Evolutionary conservation across 2,888 invertebrate genomes (phyloP), one percentile per base, ranked within the genome.

Genomic region (Ophion ventricosus): DNA sequence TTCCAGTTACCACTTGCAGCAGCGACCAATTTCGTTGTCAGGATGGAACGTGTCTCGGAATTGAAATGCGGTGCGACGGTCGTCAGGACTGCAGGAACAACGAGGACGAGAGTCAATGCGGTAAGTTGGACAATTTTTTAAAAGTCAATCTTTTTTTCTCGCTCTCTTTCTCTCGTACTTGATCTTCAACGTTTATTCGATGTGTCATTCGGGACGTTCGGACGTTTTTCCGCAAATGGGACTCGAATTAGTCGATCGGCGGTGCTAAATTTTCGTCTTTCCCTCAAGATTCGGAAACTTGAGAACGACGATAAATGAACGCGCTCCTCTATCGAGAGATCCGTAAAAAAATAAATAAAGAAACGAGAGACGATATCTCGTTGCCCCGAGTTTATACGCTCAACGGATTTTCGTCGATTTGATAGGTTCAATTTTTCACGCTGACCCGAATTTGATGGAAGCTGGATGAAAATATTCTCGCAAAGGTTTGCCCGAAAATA

Each of bases 71-170:
- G 75, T 95, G 95, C 90, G 93, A 95, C 89, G 93, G 94, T 25
- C 87, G 91, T 61, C 83, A 88, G 40, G 95, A 95, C 87, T 95
- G 95, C 91, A 92, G 92, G 69, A 93, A 95, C 89, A 94, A 94
- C 54, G 95, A 95, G 88, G 95, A 96, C 89, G 95, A 96, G 90
- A 92, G 89, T 78, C 93, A 93, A 87, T 95, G 95, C 88, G 92
- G 93, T 93, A 90, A 92, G 92, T 92, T 66, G 73, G 64, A 49
- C 72, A 63, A 63, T 73, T 78, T 54, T 10, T 7, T n/a, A 23
- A 57, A 67, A 11, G 20, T 72, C n/a, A 59, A 73, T 49, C 10
- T 29, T 40, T 23, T 43, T 35, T 57, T 72, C 23, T 74, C 8
- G 8, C 35, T 20, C 49, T 14, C 14, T 10, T 23, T 43, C 23